These are phyloP conservation scores for Lasioglossum villosulum DNA, from an alignment of 2,888 invertebrate species.

Conservation along the genomic window DNA sequence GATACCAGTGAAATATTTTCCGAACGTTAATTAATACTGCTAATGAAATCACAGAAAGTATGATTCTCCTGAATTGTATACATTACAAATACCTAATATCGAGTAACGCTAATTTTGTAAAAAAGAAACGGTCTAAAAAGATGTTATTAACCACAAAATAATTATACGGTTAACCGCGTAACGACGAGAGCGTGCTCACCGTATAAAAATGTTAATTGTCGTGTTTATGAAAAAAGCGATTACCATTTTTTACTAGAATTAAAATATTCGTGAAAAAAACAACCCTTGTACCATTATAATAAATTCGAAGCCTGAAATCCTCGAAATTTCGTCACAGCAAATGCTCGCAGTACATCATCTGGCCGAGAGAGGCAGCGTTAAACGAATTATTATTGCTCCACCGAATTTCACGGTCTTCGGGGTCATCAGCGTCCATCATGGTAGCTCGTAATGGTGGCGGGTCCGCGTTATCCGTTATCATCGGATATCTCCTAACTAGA, in stretches of 20 bases:
- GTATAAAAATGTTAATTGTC: background rate
- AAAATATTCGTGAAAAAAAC: background rate
- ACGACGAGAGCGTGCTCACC: background rate
- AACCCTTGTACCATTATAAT: background rate
- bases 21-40: background rate
- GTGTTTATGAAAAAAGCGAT: background rate
- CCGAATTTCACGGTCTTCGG: background rate
- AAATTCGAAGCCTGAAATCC: background rate
- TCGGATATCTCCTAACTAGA: constrained; percentile 17
- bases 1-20: background rate
- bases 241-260: background rate
- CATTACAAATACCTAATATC: background rate
- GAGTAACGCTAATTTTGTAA: background rate
- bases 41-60: background rate
- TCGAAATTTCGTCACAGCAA: background rate
- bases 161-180: background rate
- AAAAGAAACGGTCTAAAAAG: background rate
- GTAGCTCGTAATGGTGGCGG: background rate
- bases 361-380: background rate
- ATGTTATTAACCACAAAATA: background rate
- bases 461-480: constrained; percentile 9
- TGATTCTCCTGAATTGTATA: background rate
- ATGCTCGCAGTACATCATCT: background rate
- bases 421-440: constrained; percentile 4
- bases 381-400: background rate